A percentile compares a stretch with the other conserved stretches of the same genome.
Evolutionary conservation across 35 echinoderm and acorn worm species (phyloP).

Genomic region (Anneissia japonica): DNA sequence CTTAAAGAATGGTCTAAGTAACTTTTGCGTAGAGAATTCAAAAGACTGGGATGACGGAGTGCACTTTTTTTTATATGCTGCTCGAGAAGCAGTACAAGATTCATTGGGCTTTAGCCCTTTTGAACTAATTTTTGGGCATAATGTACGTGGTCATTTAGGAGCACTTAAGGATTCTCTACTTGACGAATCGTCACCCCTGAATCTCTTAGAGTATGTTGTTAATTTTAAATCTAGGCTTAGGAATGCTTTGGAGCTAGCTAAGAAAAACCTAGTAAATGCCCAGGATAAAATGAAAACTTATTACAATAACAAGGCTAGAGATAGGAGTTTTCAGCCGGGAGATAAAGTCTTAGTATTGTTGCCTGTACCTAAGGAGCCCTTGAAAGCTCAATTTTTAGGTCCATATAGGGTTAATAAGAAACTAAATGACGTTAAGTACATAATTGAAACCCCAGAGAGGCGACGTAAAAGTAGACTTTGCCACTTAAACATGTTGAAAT

Average conservation of each 20-base stretch:
- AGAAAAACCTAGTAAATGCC: slow-evolving; percentile 25
- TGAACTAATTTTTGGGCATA: slow-evolving; percentile 58
- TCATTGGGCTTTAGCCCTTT: slow-evolving; percentile 61
- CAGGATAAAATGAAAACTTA: slow-evolving; percentile 60
- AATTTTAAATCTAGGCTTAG: slow-evolving; percentile 45
- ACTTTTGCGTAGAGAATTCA: slow-evolving; percentile 43
- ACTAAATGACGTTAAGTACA: slow-evolving; percentile 46
- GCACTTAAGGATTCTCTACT: slow-evolving; percentile 55
- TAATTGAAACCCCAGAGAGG: slow-evolving; percentile 46
- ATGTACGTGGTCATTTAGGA: slow-evolving; percentile 58
- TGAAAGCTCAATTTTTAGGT: slow-evolving; percentile 46
- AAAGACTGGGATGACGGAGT: slow-evolving; percentile 65
- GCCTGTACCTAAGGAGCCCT: slow-evolving; percentile 22
- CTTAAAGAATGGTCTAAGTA: slow-evolving; percentile 59
- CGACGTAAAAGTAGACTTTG: slow-evolving; percentile 36
- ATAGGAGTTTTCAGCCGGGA: slow-evolving; percentile 36
- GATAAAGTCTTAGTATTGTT: slow-evolving; percentile 51
- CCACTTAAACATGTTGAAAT: slow-evolving; percentile 63
- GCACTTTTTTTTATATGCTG: slow-evolving; percentile 43
- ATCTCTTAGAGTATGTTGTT: slow-evolving; percentile 66
- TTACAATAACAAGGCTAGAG: slow-evolving; percentile 45
- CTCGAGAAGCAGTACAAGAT: slow-evolving; percentile 34
- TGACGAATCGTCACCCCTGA: neutral
- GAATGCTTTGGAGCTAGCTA: slow-evolving; percentile 44
- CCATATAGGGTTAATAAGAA: slow-evolving; percentile 49